These are phyloP conservation scores for Chiloscyllium punctatum DNA, from an alignment of 2,797 vertebrate genomes.

Conservation along the genomic window DNA sequence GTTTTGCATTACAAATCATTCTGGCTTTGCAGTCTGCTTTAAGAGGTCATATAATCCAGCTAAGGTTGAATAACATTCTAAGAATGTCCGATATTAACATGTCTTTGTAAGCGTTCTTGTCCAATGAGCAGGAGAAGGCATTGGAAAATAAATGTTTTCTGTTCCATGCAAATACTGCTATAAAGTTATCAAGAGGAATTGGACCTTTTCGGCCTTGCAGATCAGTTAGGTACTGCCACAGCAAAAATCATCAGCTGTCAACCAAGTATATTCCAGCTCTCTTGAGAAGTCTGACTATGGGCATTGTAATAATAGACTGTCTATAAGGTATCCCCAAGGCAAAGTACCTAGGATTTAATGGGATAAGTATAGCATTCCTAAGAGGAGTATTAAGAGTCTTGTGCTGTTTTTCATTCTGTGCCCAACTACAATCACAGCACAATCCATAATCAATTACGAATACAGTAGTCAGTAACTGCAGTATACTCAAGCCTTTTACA, in stretches of 20 bases:
- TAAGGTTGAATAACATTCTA: conserved; percentile 75
- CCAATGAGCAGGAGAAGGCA: conserved; percentile 71
- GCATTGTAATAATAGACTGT: conserved; percentile 77
- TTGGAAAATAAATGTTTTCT: conserved; percentile 64
- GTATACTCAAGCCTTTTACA: neutral
- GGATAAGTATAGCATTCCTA: conserved; percentile 84
- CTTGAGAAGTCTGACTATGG: conserved; percentile 71
- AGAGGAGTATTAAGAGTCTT: conserved; percentile 69
- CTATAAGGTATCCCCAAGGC: conserved; percentile 77
- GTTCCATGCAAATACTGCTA: conserved; percentile 74
- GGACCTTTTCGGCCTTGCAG: conserved; percentile 65
- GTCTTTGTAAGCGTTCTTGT: conserved; percentile 73
- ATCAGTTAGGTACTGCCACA: conserved; percentile 68
- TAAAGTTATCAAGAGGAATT: conserved; percentile 72
- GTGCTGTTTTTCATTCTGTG: conserved; percentile 66
- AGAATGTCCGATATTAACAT: conserved; percentile 78
- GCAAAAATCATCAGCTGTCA: conserved; percentile 69
- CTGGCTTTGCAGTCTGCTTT: conserved; percentile 72
- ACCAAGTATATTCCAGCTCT: conserved; percentile 56
- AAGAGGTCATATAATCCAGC: conserved; percentile 92
- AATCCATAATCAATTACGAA: conserved; percentile 30
- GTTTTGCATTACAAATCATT: conserved; percentile 91
- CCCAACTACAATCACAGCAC: neutral
- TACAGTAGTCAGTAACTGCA: neutral
- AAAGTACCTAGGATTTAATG: conserved; percentile 78